phyloP scores from a whole-genome alignment of 2,888 invertebrate species.

The Apotomis betuletana region DNA sequence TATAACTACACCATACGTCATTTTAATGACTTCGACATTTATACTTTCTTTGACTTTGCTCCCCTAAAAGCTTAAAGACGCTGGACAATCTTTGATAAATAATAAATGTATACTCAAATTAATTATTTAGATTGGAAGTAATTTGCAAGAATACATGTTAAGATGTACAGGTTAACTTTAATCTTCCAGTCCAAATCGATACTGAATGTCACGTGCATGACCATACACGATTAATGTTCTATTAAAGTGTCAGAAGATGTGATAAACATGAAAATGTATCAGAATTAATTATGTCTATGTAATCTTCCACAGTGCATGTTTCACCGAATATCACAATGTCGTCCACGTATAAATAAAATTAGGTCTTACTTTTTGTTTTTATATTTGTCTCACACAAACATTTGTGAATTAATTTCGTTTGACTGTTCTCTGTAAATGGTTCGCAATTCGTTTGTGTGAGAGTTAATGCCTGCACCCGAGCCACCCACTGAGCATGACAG shows the following conservation, averaged over 20 bases:
- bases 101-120: conserved; percentile 13
- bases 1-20: no score
- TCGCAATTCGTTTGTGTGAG: conserved; percentile 63
- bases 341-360: conserved; percentile 60
- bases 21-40: no score
- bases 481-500: conserved; percentile 77
- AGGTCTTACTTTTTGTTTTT: conserved; percentile 65
- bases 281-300: conserved; percentile 37
- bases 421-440: conserved; percentile 12
- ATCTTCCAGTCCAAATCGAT: conserved; percentile 61
- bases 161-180: background rate
- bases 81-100: conserved; percentile 1
- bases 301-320: conserved; percentile 77
- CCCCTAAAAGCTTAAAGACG: background rate
- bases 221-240: conserved; percentile 51
- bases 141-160: conserved; percentile 1
- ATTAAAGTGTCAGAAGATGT: conserved; percentile 14
- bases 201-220: conserved; percentile 67
- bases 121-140: conserved; percentile 29
- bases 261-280: conserved; percentile 11
- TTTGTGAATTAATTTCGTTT: conserved; percentile 34
- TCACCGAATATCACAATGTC: conserved; percentile 75
- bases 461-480: conserved; percentile 77
- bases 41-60: no score
- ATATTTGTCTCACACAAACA: conserved; percentile 67